phyloP scores from a whole-genome alignment of 2,113 vertebrate genomes.

The Dissostichus mawsoni region DNA sequence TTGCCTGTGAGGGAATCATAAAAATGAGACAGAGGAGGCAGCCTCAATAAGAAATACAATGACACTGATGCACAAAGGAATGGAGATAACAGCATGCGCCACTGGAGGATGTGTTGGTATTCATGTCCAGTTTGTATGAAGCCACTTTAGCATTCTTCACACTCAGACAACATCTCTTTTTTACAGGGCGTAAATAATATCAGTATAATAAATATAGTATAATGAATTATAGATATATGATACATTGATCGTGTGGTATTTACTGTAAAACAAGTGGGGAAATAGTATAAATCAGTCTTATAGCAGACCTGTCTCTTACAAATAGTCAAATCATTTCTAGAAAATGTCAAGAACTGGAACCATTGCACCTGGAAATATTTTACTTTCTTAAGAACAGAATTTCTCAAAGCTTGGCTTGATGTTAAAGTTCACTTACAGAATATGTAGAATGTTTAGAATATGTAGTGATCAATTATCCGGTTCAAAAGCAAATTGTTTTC shows the following conservation, averaged over 20 bases:
- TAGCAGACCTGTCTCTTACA: background rate
- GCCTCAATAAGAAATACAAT: conserved; percentile 5
- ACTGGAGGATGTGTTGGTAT: conserved; percentile 7
- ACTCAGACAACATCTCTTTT: conserved; percentile 2
- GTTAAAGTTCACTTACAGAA: background rate
- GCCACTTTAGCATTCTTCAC: background rate
- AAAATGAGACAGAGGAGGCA: conserved; percentile 26
- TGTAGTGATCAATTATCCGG: background rate
- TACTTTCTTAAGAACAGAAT: background rate
- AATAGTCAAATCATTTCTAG: background rate
- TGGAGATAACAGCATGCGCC: conserved; percentile 1
- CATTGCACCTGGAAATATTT: background rate
- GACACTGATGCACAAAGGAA: conserved; percentile 12
- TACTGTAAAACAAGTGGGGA: background rate
- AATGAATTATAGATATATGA: too few species aligned
- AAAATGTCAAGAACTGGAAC: too few species aligned
- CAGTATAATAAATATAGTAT: background rate
- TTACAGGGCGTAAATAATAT: background rate
- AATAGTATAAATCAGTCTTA: background rate
- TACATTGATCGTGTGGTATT: background rate
- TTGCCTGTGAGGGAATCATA: conserved; percentile 28
- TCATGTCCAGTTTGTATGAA: conserved; percentile 16
- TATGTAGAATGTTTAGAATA: background rate
- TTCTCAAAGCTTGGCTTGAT: background rate
- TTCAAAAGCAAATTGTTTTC: background rate